Percentiles rank a stretch among this genome's conserved stretches.
Evolutionary conservation across 2,797 vertebrate species (phyloP).

Genomic region (Rallus crepitans): DNA sequence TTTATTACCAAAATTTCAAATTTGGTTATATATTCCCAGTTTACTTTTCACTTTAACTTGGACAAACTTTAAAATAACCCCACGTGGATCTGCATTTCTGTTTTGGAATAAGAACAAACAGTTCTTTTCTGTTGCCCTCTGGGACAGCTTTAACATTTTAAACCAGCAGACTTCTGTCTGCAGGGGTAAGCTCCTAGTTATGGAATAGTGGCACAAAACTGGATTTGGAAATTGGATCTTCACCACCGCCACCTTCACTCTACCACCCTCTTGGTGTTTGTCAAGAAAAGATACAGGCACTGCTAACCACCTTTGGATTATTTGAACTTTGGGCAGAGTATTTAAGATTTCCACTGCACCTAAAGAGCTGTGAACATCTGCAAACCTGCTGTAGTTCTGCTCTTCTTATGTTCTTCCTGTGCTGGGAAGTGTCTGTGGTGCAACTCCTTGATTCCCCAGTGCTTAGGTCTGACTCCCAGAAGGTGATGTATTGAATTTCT

Average conservation of each 20-base stretch:
- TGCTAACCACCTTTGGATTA: neutral
- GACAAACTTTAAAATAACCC: neutral
- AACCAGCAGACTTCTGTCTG: neutral
- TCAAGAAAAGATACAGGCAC: neutral
- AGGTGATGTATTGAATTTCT: neutral
- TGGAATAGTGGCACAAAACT: neutral
- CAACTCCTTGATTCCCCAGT: neutral
- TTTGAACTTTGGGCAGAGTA: neutral
- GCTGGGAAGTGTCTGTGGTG: neutral
- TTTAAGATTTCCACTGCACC: neutral
- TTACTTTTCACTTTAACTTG: neutral
- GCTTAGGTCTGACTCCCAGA: neutral
- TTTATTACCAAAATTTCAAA: neutral
- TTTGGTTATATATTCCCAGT: neutral
- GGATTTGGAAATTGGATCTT: no score
- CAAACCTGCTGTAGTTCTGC: neutral
- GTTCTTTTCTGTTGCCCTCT: rapidly evolving
- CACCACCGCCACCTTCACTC: neutral
- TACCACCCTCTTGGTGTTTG: neutral
- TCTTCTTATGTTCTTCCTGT: neutral
- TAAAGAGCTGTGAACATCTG: neutral
- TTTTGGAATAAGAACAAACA: neutral
- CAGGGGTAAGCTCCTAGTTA: neutral
- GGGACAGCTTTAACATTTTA: neutral
- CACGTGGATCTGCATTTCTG: neutral